Conservation (phyloP, 2,888 invertebrate genomes). For the Drosophila mercatorum region DNA sequence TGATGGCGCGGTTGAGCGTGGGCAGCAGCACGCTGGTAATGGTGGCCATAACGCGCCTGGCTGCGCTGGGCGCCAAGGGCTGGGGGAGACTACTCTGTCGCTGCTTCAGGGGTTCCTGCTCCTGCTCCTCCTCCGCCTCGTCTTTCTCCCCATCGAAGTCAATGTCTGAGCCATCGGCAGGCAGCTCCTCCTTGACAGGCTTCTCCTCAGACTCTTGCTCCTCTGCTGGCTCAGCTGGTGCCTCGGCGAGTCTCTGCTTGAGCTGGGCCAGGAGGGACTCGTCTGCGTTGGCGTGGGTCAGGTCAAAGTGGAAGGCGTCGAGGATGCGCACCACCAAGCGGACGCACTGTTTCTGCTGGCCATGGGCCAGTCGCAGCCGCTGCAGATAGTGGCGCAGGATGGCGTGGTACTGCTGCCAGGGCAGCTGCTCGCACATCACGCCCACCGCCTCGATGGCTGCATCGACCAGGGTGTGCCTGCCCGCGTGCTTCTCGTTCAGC, state of each 20-base stretch:
- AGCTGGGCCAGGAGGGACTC: slow-evolving; percentile 56
- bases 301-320: slow-evolving; percentile 96
- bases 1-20: slow-evolving; percentile 90
- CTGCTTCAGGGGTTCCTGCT: slow-evolving; percentile 27
- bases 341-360: slow-evolving; percentile 93
- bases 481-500: slow-evolving; percentile 90
- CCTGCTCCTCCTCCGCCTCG: slow-evolving; percentile 14
- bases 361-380: slow-evolving; percentile 89
- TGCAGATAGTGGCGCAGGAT: slow-evolving; percentile 92
- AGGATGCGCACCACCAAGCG: slow-evolving; percentile 91
- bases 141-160: slow-evolving; percentile 40
- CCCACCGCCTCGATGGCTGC: slow-evolving; percentile 93
- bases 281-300: slow-evolving; percentile 87
- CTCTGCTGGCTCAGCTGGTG: slow-evolving; percentile 49
- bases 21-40: slow-evolving; percentile 91
- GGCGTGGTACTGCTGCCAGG: slow-evolving; percentile 95
- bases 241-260: slow-evolving; percentile 69
- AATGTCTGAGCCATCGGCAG: slow-evolving; percentile 23
- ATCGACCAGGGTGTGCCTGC: slow-evolving; percentile 92
- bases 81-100: slow-evolving; percentile 19
- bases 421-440: slow-evolving; percentile 90
- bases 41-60: slow-evolving; percentile 90
- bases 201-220: slow-evolving; percentile 62
- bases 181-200: slow-evolving; percentile 20
- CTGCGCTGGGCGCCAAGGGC: slow-evolving; percentile 88